Base-by-base conservation (phyloP, 1,140 invertebrate species). In the Aporrectodea caliginosa region DNA sequence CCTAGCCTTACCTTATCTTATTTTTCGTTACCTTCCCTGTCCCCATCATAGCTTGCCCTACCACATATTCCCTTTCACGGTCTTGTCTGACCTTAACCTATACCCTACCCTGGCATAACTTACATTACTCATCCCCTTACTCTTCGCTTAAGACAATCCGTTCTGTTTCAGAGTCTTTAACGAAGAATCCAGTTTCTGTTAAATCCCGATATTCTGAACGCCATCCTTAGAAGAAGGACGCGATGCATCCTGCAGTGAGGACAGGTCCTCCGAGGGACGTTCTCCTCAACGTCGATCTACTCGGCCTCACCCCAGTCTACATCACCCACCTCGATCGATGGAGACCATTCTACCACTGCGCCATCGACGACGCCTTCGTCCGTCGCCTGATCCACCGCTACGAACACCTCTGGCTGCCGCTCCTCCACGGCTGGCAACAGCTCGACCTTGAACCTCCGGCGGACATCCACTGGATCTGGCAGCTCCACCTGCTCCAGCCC, bases 391-490 rank as follows among this genome's bases (percentile, higher is more conserved):
- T 76, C 75, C 33, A 72, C 43, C 68, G 80, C 16, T 81, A 81
- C 71, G 77, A 78, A 34, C 58, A 71, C 31, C 73, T 71, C 34
- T 81, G 80, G 80, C 77, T 81, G 27, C 75, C 77, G 16, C 71
- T 81, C 30, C 72, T 78, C 32, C 27, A 69, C 43, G 73, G 35
- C 30, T 79, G 78, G 78, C 75, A 76, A n/a, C 75, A 58, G 27
- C 31, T 72, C 2, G 31, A 72, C 70, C 80, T 81, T 6, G 80
- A 81, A 35, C 80, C 80, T 1, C 80, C 80, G 27, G 32, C 58
- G 22, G 80, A 81, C 68, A 43, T 81, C 29, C 80, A 78, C 80
- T 81, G 80, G 80, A 69, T 81, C 32, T 81, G 80, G 80, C 76
- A 78, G n/a, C 71, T 78, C n/a, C 80, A 81, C 73, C 34, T 81